Conservation (phyloP, 2,888 invertebrate species). For the Zootermopsis nevadensis region DNA sequence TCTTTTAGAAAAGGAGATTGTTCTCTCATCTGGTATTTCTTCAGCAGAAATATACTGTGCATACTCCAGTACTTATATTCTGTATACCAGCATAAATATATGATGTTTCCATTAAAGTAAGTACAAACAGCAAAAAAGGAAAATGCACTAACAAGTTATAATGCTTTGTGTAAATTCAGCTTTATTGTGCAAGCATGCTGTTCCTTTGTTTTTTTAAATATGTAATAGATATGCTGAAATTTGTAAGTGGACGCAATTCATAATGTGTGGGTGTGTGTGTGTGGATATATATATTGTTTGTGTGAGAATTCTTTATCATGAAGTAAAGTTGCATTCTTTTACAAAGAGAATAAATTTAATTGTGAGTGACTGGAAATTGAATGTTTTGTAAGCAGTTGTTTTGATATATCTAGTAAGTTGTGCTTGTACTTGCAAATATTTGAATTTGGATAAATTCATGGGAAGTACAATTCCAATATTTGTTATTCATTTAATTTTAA, state of each 20-base stretch:
- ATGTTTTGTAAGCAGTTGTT: neutral
- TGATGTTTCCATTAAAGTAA: constrained; percentile 5
- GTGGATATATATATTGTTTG: no score
- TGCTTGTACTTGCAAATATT: neutral
- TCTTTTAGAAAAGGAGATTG: constrained; percentile 30
- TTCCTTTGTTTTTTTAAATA: constrained; percentile 8
- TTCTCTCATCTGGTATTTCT: constrained; percentile 25
- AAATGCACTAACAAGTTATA: constrained; percentile 1
- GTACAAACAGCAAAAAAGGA: neutral
- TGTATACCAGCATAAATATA: neutral
- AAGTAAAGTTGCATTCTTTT: neutral
- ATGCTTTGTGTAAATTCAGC: neutral
- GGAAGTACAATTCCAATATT: neutral
- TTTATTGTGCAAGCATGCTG: constrained; percentile 31
- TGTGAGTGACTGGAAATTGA: neutral
- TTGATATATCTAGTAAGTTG: neutral
- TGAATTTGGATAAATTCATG: neutral
- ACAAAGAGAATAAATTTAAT: neutral
- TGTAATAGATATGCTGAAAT: neutral
- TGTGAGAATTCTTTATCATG: neutral
- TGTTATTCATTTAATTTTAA: no score
- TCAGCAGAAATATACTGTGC: neutral
- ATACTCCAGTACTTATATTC: neutral
- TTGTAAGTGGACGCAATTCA: neutral
- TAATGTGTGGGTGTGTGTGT: neutral